A percentile compares a stretch with the other conserved stretches of the same genome.
Evolutionary conservation across 2,797 vertebrate genomes (phyloP).

Genomic region (Chloroceryle amazona): DNA sequence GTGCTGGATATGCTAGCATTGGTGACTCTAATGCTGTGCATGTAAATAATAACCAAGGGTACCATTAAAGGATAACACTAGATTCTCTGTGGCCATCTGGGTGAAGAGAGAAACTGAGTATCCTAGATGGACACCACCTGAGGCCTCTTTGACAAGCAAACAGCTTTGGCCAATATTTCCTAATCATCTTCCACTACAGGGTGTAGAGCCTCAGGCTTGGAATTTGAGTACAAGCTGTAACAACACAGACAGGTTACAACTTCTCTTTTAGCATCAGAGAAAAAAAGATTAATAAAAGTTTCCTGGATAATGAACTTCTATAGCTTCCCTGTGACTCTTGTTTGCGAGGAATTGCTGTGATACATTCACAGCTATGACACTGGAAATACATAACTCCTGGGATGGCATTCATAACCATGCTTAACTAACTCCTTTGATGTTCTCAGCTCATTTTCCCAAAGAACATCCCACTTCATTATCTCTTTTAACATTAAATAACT

Average conservation of each 20-base stretch:
- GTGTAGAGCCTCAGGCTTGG: neutral
- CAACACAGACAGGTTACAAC: neutral
- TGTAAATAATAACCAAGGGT: neutral
- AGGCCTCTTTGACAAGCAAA: neutral
- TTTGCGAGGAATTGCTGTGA: neutral
- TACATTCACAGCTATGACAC: neutral
- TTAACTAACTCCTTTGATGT: neutral
- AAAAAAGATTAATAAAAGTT: neutral
- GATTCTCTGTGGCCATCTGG: neutral
- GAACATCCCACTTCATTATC: neutral
- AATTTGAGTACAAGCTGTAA: neutral
- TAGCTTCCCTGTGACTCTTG: neutral
- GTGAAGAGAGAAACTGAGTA: neutral
- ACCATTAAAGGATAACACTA: neutral
- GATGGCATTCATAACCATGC: neutral
- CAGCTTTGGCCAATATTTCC: neutral
- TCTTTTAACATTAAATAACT: neutral
- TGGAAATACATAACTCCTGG: neutral
- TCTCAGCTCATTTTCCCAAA: neutral
- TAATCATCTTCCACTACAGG: neutral
- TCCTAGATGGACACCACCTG: neutral
- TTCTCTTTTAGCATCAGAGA: neutral
- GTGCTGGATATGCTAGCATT: neutral
- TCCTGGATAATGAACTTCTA: neutral
- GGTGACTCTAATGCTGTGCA: neutral